Evolutionary conservation across 2,797 vertebrate genomes (phyloP).

Genomic region (Cuniculus paca): DNA sequence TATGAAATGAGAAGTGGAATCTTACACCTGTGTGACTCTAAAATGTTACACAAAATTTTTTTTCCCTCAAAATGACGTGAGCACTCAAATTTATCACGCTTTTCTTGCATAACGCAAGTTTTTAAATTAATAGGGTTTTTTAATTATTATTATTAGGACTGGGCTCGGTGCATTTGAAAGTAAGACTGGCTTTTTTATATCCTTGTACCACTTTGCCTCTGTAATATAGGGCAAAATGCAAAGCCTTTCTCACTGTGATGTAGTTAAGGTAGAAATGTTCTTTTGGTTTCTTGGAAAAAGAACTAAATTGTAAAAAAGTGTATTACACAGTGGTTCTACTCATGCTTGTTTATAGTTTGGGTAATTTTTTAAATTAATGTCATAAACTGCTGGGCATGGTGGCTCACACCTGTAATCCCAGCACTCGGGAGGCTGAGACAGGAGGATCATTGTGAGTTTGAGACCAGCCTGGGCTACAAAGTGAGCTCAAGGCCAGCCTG

Average conservation of each 20-base stretch:
- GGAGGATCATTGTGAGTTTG: no score
- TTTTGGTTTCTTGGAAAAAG: conserved; percentile 29
- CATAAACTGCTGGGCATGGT: no score
- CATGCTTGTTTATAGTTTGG: background rate
- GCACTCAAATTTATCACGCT: background rate
- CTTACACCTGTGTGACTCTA: background rate
- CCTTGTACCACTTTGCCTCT: background rate
- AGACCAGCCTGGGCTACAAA: no score
- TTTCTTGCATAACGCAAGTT: conserved; percentile 11
- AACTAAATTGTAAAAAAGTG: background rate
- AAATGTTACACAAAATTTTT: background rate
- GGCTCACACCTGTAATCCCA: no score
- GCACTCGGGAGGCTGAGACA: no score
- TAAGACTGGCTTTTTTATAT: background rate
- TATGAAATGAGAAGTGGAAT: background rate
- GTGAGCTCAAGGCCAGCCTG: no score
- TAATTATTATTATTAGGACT: background rate
- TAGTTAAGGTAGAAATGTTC: background rate
- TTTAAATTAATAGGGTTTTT: background rate
- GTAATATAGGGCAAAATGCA: background rate
- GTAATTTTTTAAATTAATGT: background rate
- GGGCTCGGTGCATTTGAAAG: background rate
- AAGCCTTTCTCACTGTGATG: background rate
- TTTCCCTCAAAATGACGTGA: background rate
- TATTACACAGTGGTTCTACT: background rate